Evolutionary conservation across 2,888 invertebrate genomes (phyloP), one percentile per base, ranked within the genome.

Genomic region (Mimachlamys varia): DNA sequence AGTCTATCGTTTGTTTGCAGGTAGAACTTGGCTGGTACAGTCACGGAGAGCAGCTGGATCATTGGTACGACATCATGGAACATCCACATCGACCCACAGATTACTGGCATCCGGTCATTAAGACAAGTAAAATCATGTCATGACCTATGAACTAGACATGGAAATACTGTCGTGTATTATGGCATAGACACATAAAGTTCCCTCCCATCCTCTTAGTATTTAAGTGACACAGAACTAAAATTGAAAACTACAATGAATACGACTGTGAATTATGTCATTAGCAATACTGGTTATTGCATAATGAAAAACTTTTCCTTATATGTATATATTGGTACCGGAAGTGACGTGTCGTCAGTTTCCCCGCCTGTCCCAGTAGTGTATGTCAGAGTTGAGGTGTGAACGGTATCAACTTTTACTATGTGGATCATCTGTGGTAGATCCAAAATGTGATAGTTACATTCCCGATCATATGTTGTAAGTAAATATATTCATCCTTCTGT

Each of bases 11-110:
- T 88, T 90, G 62, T 49, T 89, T 90, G 0, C 92, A 96, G 96
- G 95, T 95, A 58, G 96, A 96, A 87, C 93, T 96, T 49, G 96
- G 96, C 12, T 96, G 96, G 96, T 95, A 95, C 91, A 95, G 95
- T 55, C 96, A 96, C 88, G 96, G 96, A 12, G 95, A 95, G 90
- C 95, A 95, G 89, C 92, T 96, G 37, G 95, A 95, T 58, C 96
- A 96, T 90, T 96, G 96, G 96, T 96, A 95, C 90, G 95, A 96
- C 89, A 95, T 96, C 58, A 96, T 96, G 96, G 96, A 96, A 89
- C 96, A 96, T 50, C 96, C 96, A 22, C 96, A 96, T 90, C 92
- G 96, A 37, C 95, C 96, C 3, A 94, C 95, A 15, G 96, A 96
- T 92, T 94, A 95, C 92, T 96, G 96, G 96, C 96, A 96, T 91